These are phyloP conservation scores for Quadriops clusia DNA, from an alignment of 2,888 invertebrate genomes.

Conservation along the genomic window DNA sequence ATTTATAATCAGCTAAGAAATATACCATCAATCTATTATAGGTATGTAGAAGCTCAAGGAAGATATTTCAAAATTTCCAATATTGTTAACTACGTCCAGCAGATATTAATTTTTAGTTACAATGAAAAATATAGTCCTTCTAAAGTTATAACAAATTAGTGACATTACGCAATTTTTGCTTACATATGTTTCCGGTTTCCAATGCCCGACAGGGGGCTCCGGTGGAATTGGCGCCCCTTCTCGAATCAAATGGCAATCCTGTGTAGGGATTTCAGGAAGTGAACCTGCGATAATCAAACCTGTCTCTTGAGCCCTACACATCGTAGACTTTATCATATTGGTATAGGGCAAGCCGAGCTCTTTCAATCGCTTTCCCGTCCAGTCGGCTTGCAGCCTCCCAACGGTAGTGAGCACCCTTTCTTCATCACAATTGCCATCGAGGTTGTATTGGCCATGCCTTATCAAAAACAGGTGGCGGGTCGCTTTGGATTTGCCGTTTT, in stretches of 20 bases:
- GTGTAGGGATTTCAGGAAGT: no score
- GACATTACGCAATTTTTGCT: constrained; percentile 20
- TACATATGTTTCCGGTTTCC: constrained; percentile 75
- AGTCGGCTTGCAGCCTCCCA: constrained; percentile 76
- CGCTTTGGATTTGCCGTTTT: constrained; percentile 48
- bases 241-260: constrained; percentile 64
- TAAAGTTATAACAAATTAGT: background rate
- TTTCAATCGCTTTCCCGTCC: constrained; percentile 72
- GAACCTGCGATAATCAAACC: constrained; percentile 66
- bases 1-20: no score
- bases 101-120: no score
- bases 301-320: constrained; percentile 89
- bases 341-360: constrained; percentile 70
- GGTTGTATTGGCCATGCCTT: constrained; percentile 89
- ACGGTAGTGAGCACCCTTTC: constrained; percentile 62
- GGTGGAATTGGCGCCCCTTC: constrained; percentile 94
- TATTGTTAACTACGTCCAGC: no score
- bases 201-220: constrained; percentile 79
- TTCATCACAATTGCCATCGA: constrained; percentile 56
- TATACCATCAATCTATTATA: no score
- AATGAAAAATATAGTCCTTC: background rate
- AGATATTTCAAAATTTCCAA: no score
- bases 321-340: constrained; percentile 73
- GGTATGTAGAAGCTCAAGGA: no score
- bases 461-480: constrained; percentile 80